phyloP scores from a whole-genome alignment of 2,113 vertebrate species.

The Pithys albifrons region DNA sequence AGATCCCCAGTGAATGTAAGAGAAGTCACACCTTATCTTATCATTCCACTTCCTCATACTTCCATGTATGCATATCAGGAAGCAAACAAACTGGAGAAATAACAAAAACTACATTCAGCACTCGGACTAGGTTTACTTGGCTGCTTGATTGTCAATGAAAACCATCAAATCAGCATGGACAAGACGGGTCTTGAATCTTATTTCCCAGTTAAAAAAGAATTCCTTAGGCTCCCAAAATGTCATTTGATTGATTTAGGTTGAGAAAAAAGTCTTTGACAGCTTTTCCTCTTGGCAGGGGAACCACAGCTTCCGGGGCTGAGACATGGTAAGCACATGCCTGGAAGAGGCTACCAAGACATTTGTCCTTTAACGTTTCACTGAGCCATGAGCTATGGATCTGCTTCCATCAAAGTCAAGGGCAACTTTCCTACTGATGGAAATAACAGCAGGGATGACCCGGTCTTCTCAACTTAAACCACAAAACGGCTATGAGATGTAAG shows the following conservation, averaged over 20 bases:
- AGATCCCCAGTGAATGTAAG: fast-evolving
- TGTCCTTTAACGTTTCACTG: not conserved
- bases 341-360: not conserved
- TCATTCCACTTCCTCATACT: not conserved
- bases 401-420: not conserved
- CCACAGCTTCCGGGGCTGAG: not conserved
- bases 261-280: not conserved
- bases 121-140: not conserved
- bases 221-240: not conserved
- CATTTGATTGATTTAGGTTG: not conserved
- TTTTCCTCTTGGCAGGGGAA: not conserved
- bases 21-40: not conserved
- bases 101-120: not conserved
- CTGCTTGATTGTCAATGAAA: not conserved
- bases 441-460: not conserved
- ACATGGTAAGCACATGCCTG: not conserved
- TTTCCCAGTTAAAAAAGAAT: not conserved
- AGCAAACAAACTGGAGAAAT: not conserved
- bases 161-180: not conserved
- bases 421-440: not conserved
- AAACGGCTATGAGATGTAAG: not conserved
- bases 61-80: not conserved
- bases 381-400: not conserved
- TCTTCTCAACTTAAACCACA: not conserved
- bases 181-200: not conserved